Conservation (phyloP, 2,888 invertebrate species). For the Caenorhabditis sp. region DNA sequence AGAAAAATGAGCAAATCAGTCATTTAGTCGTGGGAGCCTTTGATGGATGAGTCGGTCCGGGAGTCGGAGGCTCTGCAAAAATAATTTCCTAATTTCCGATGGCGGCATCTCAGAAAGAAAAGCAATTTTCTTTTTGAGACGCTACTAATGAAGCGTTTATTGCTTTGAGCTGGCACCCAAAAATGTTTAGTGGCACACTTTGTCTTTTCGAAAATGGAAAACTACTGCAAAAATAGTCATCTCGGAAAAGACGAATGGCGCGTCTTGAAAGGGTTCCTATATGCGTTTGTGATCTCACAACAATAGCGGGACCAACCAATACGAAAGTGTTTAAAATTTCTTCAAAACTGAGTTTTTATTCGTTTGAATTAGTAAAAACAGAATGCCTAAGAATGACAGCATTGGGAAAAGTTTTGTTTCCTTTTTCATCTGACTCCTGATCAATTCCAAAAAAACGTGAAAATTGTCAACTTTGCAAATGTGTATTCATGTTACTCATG, state of each 20-base stretch:
- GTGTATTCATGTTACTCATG: constrained; percentile 13
- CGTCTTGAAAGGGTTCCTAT: neutral
- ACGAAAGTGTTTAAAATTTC: too few species aligned
- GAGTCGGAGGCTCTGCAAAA: constrained; percentile 17
- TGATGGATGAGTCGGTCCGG: constrained; percentile 1
- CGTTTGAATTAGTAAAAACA: too few species aligned
- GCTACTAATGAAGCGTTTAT: constrained; percentile 35
- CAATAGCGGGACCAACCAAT: too few species aligned
- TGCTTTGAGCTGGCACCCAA: constrained; percentile 32
- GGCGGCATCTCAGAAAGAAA: constrained; percentile 20
- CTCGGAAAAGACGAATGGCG: constrained; percentile 2
- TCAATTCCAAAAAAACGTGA: neutral
- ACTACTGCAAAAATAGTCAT: neutral
- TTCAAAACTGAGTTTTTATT: too few species aligned
- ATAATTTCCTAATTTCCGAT: constrained; percentile 32
- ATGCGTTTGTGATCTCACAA: too few species aligned
- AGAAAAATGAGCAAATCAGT: constrained; percentile 19
- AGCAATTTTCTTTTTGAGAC: constrained; percentile 41
- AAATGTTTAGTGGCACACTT: neutral
- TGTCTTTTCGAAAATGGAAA: neutral
- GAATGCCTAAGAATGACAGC: too few species aligned
- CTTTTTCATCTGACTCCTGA: neutral
- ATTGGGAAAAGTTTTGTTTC: neutral
- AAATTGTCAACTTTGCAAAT: neutral
- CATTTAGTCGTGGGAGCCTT: constrained; percentile 11